Evolutionary conservation across 2,113 vertebrate genomes (phyloP).

Genomic region (Rallus limicola): DNA sequence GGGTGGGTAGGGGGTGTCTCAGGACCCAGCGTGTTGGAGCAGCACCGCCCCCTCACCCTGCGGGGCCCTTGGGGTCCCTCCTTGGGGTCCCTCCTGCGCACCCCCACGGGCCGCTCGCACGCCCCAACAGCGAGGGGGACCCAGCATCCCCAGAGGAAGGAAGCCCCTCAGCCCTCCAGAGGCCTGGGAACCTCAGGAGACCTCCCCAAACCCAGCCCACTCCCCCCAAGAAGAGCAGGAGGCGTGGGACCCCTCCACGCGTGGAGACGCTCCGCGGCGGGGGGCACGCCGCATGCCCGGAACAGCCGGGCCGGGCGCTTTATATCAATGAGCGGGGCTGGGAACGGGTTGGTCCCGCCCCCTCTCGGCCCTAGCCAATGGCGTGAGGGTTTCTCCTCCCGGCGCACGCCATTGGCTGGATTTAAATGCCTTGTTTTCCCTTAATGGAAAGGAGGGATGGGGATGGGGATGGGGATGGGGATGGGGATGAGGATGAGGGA

Average conservation of each 20-base stretch:
- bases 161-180: background rate
- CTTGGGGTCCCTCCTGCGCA: no score
- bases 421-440: background rate
- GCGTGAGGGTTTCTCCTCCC: background rate
- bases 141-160: no score
- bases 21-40: no score
- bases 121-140: background rate
- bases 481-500: background rate
- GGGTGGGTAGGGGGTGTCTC: no score
- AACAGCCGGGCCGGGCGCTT: background rate
- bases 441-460: background rate
- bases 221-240: no score
- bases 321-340: conserved; percentile 2
- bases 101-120: background rate
- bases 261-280: background rate
- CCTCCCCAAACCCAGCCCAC: background rate
- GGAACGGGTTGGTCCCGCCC: background rate
- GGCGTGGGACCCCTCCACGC: background rate
- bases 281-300: fast-evolving
- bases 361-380: background rate
- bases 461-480: background rate
- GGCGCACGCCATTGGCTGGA: background rate
- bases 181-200: no score
- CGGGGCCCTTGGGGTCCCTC: background rate
- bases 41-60: background rate